Base-by-base conservation (phyloP, 2,113 vertebrate genomes). In the Nothocercus nigrocapillus region DNA sequence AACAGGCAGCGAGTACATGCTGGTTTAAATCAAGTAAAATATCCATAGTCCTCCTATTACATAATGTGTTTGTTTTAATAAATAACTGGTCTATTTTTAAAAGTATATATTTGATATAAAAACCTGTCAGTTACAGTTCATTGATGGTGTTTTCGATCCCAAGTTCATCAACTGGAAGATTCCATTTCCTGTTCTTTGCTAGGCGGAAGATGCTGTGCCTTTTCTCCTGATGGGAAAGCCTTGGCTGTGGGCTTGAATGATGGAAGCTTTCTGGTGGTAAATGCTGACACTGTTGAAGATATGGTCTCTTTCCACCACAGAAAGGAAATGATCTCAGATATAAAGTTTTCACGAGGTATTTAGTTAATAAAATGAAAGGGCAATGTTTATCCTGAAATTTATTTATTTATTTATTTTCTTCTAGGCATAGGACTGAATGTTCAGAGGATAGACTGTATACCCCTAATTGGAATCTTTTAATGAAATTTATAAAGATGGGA, bases 251-350 rank as follows among this genome's bases (percentile, higher is more conserved):
- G 99, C 19, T 88, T 99, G 93, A 99, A 99, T 4, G 99, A 99
- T 21, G 99, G 99, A 69, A 99, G 99, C 92, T 99, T 99, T 95
- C 97, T 99, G 95, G 99, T 99, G 64, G 99, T 99, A 64, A 99
- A 99, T 20, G 99, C 99, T 1, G 99, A 99, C 95, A 99, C 99
- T 2, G 98, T 99, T 91, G 99, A 99, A 97, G 99, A 99, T 97
- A 99, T 99, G 99, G 99, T 99, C 84, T 99, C 99, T 66, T 99
- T 99, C 93, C 99, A 99, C 96, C 99, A 99, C 98, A 98, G 99
- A 95, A 99, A 98, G 90, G 99, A 99, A 97, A 99, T 99, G 98
- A 99, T 99, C 92, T 99, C 99, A 4, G 99, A 99, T 90, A 99
- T 99, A 56, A 98, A 99, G 85, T 99, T 99, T 97, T 99, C 99